Evolutionary conservation across 2,797 vertebrate species (phyloP), one percentile per base, ranked within the genome.

Genomic region (Sebastes cheni): DNA sequence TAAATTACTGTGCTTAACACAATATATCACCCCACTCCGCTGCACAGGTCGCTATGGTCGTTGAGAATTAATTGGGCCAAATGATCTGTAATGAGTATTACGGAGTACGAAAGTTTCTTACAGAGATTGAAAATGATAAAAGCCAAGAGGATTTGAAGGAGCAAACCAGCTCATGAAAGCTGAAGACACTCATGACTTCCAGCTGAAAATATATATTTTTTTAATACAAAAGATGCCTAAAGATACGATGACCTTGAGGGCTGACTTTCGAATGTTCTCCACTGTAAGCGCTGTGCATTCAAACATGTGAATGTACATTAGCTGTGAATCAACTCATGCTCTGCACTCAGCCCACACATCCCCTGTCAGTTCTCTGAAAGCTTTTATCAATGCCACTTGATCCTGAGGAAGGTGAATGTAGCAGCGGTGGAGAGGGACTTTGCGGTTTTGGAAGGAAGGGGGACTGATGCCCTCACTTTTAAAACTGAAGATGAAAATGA

Each of bases 351-450:
- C 86, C 88, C 80, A 88, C 78, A 82, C 85, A 50, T 79, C 75
- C 72, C 80, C 62, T 56, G 55, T 52, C 22, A 50, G 59, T 81
- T 82, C 77, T 64, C 82, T 89, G 69, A 88, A 91, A 92, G 92
- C 94, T 94, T 93, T 95, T 91, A 92, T 83, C 82, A 79, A 66
- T 76, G 93, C 91, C 92, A 95, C 88, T 90, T 90, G 90, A 95
- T 94, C 92, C 77, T 27, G 81, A 68, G 61, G 61, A 90, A 72
- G 83, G 39, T 83, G 78, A 82, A 76, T 80, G 82, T 74, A 82
- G 82, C 81, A 32, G 74, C 67, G 34, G 82, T 67, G 74, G 67
- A 85, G 78, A 86, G 79, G 81, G 84, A 90, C 89, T 84, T 83
- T 93, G 94, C 87, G 93, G 94, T 93, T 93, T 90, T 86, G 64